A percentile compares a stretch with the other conserved stretches of the same genome.
Conservation (phyloP, 2,888 invertebrate species). For the Epistrophe grossulariae region DNA sequence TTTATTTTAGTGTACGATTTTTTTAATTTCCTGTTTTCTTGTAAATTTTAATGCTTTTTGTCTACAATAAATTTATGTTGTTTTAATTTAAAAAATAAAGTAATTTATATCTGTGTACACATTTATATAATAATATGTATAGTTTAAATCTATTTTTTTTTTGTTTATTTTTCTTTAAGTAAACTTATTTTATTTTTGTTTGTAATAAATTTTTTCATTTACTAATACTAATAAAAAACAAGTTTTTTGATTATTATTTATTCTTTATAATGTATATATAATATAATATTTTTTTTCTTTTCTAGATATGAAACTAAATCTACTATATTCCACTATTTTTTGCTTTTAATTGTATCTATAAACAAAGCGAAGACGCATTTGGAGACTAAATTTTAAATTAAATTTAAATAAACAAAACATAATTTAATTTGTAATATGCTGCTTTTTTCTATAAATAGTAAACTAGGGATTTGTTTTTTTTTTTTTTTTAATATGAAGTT, state of each 20-base stretch:
- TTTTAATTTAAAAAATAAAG: conserved; percentile 69
- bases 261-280: conserved; percentile 45
- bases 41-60: conserved; percentile 39
- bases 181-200: conserved; percentile 55
- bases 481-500: conserved; percentile 49
- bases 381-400: conserved; percentile 43
- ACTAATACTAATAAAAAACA: conserved; percentile 68
- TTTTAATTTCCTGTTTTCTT: conserved; percentile 25
- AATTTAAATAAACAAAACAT: conserved; percentile 50
- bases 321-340: conserved; percentile 59
- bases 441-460: conserved; percentile 58
- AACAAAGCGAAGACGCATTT: conserved; percentile 68
- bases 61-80: conserved; percentile 43
- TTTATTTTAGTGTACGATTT: conserved; percentile 47
- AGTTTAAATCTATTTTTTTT: conserved; percentile 52
- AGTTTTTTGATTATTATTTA: conserved; percentile 52
- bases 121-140: conserved; percentile 67
- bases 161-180: conserved; percentile 57
- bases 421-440: conserved; percentile 47
- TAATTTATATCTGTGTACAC: conserved; percentile 50
- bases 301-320: conserved; percentile 65
- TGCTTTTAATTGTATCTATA: conserved; percentile 24
- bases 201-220: conserved; percentile 60
- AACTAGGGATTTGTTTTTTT: conserved; percentile 37
- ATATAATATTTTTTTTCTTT: conserved; percentile 61